Conservation (phyloP, 2,113 vertebrate species). For the Excalfactoria chinensis region DNA sequence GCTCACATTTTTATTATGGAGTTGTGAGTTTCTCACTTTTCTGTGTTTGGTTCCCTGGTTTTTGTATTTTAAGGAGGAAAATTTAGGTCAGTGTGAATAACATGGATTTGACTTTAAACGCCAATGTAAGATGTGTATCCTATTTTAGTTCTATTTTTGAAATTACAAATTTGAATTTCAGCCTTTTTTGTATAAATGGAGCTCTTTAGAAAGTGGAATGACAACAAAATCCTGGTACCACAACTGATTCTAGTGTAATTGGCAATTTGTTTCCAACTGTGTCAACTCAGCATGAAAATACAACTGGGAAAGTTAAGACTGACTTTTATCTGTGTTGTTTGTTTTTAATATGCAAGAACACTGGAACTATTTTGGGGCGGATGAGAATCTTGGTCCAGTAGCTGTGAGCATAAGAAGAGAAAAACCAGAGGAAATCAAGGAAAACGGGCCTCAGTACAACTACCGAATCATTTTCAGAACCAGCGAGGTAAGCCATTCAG, state of each 20-base stretch:
- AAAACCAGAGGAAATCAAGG: conserved; percentile 93
- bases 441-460: conserved; percentile 92
- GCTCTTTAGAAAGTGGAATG: background rate
- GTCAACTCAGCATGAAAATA: background rate
- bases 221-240: background rate
- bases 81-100: background rate
- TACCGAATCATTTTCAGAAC: conserved; percentile 95
- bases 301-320: background rate
- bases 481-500: conserved; percentile 87
- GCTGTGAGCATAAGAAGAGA: conserved; percentile 94
- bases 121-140: background rate
- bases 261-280: background rate
- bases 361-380: conserved; percentile 97
- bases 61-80: background rate
- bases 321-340: background rate
- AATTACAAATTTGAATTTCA: background rate
- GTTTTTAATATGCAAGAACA: conserved; percentile 81
- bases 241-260: background rate
- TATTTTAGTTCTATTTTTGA: background rate
- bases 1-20: background rate
- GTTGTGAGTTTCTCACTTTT: background rate
- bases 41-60: background rate
- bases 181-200: background rate
- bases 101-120: background rate
- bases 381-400: conserved; percentile 92